Evolutionary conservation across 2,888 invertebrate species (phyloP), one percentile per base, ranked within the genome.

Genomic region (Scaptomyza reducta): DNA sequence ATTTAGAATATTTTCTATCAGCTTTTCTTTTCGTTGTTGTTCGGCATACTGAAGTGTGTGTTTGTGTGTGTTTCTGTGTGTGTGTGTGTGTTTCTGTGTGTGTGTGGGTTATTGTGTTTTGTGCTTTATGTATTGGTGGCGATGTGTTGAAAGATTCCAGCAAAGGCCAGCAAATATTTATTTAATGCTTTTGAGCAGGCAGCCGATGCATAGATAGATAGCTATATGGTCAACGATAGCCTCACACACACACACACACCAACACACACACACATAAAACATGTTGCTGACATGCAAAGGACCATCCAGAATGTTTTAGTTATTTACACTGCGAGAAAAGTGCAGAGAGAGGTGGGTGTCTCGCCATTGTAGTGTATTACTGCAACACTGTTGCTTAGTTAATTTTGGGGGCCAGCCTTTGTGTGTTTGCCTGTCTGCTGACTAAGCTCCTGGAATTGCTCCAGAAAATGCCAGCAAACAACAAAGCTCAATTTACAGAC

Each of bases 131-230:
- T 61, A 68, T 63, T 60, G 41, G 42, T 61, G 60, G 56, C 67
- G 66, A 77, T 54, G 79, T 77, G 83, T 64, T 84, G 84, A 78
- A 79, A 87, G 88, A 85, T 85, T 85, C 87, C 88, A 80, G 84
- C 88, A 68, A 77, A 86, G 87, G 78, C 83, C 71, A 74, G 81
- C 88, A 85, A 85, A 85, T 85, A 85, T 85, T 85, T 85, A 83
- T 88, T 85, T 88, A 85, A 88, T 87, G 79, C 81, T 76, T 71
- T 69, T 58, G 69, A 71, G 70, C 86, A 77, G 83, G 57, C 75
- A 64, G 56, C 29, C 72, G 67, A 77, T 77, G 57, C 68, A 72
- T 61, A 57, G 46, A 56, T 58, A 59, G 56, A 59, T 59, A 55
- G 55, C n/a, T n/a, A n/a, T n/a, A 22, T 50, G 50, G 35, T 35